Evolutionary conservation across 2,113 vertebrate genomes (phyloP), one percentile per base, ranked within the genome.

Genomic region (Notothenia rossii): DNA sequence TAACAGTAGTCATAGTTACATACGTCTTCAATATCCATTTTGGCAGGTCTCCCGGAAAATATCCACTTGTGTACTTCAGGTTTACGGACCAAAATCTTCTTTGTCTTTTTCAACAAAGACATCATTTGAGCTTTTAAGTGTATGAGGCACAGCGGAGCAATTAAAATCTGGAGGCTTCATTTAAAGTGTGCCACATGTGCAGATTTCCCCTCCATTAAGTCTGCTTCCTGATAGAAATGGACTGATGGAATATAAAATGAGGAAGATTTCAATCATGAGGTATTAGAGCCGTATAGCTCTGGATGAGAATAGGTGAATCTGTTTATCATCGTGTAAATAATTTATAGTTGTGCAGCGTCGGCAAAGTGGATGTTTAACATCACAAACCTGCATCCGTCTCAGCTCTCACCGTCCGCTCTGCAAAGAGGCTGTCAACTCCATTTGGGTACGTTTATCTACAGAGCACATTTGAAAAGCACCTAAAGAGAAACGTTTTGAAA

Each of bases 1-100:
- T 79, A 69, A 58, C 60, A 66, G 36, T 83, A 76, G 83, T 90
- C 79, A 79, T 40, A 62, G 13, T 66, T 45, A 77, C 56, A 25
- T 51, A 70, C 62, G 25, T 25, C 25, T 86, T 88, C 83, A 79
- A 84, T 77, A 85, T 63, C 82, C 55, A 43, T 22, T 15, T 74
- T 86, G 86, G 81, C 85, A 59, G 66, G 3, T 56, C 71, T 72
- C 83, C 81, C 82, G 79, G 81, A 89, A 82, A 53, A 66, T 43
- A 80, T 87, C 80, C 68, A 61, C 43, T 20, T 73, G 55, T 73
- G 69, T 72, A 14, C 20, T 36, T 83, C 77, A 56, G 40, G 45
- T 68, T 77, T 77, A 82, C 71, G 69, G 75, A 60, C 46, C 74
- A 62, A 82, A 82, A 75, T 78, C 36, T 66, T 83, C 56, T 81